phyloP scores from a whole-genome alignment of 1,140 invertebrate genomes.

The Palaemon carinicauda region DNA sequence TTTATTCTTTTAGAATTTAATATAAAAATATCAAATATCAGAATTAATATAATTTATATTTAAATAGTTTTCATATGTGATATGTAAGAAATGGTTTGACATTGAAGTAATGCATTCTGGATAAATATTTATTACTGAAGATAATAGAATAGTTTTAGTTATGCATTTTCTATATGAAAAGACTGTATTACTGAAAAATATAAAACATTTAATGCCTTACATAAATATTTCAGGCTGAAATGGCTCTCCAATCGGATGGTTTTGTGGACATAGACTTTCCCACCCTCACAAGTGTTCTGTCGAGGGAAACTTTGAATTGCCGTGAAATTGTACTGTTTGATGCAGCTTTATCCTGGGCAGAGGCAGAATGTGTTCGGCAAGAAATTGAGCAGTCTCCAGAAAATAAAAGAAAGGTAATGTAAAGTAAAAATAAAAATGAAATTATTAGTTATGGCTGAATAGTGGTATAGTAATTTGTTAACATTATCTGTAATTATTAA shows the following conservation, averaged over 20 bases:
- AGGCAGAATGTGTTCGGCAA: conserved; percentile 81
- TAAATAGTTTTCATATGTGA: no score
- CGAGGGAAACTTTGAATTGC: conserved; percentile 88
- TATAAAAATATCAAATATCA: no score
- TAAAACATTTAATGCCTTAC: neutral
- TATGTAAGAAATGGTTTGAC: no score
- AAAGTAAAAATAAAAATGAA: neutral
- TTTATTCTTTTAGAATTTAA: no score
- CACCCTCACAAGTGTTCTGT: conserved; percentile 86
- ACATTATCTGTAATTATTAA: no score
- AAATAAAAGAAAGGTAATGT: conserved; percentile 72
- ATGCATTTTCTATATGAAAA: no score
- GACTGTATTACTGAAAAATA: neutral
- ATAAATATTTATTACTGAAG: no score
- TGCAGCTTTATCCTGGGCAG: conserved; percentile 88
- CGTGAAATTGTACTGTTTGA: conserved; percentile 90
- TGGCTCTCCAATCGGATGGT: conserved; percentile 90
- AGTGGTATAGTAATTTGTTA: neutral
- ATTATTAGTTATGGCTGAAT: neutral
- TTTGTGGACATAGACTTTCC: conserved; percentile 91
- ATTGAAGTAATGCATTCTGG: no score
- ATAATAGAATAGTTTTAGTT: no score
- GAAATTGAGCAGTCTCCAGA: conserved; percentile 76
- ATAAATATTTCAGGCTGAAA: conserved; percentile 79
- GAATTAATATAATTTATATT: no score